phyloP scores from a whole-genome alignment of 2,797 vertebrate genomes.

The Vireo griseus region DNA sequence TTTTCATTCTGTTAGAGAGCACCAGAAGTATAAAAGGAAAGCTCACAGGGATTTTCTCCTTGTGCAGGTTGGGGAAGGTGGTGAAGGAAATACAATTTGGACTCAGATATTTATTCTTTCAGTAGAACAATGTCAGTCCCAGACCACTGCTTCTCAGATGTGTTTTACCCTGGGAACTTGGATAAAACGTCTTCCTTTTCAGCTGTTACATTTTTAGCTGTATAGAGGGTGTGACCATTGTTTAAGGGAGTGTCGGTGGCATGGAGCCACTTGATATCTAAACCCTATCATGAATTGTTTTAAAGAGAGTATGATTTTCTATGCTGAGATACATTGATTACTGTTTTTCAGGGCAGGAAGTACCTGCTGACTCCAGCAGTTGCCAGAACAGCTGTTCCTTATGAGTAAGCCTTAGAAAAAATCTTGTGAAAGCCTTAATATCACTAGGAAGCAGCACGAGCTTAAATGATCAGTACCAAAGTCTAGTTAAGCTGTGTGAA shows the following conservation, averaged over 20 bases:
- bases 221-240: conserved; percentile 36
- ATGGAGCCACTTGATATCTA: neutral
- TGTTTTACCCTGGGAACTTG: conserved; percentile 65
- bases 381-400: conserved; percentile 44
- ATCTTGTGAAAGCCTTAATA: neutral
- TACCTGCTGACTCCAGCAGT: conserved; percentile 24
- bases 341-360: conserved; percentile 23
- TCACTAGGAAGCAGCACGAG: neutral
- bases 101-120: conserved; percentile 57
- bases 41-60: conserved; percentile 49
- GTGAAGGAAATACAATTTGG: conserved; percentile 58
- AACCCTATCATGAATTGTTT: conserved; percentile 8
- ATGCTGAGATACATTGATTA: neutral
- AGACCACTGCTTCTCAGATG: neutral
- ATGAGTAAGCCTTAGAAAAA: neutral
- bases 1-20: neutral
- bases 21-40: neutral
- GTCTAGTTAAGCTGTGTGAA: neutral
- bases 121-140: conserved; percentile 66
- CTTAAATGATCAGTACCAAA: neutral
- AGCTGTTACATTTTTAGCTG: conserved; percentile 44
- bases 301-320: neutral
- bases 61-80: conserved; percentile 22
- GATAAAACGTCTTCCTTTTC: conserved; percentile 40
- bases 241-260: conserved; percentile 29